phyloP scores from a whole-genome alignment of 2,797 vertebrate genomes.

The Sebastes paucispinis region DNA sequence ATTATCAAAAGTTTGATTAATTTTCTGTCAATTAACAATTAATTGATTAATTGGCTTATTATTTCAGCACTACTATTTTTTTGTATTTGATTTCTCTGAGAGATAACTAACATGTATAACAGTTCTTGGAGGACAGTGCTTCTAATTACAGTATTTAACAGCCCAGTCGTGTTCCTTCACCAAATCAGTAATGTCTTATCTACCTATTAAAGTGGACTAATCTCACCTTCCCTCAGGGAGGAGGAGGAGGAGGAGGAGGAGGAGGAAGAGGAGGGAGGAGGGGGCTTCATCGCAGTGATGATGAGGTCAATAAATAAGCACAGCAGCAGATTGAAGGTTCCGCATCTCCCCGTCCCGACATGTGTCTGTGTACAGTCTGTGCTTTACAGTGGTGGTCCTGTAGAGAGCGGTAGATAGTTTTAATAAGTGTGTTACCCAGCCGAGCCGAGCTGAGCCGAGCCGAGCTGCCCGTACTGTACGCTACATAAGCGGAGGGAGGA shows the following conservation, averaged over 20 bases:
- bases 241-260: neutral
- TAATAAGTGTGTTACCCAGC: constrained; percentile 51
- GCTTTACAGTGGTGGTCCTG: constrained; percentile 78
- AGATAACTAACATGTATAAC: too few relatives aligned
- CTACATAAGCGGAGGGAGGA: constrained; percentile 82
- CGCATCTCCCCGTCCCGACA: neutral
- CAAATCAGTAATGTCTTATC: neutral
- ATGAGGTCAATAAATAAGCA: constrained; percentile 60
- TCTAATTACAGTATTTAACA: neutral
- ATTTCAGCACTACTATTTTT: too few relatives aligned
- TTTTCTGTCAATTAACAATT: too few relatives aligned
- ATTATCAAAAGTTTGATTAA: neutral
- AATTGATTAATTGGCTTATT: too few relatives aligned
- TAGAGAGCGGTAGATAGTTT: constrained; percentile 85
- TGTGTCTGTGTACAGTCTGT: constrained; percentile 33
- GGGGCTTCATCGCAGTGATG: neutral
- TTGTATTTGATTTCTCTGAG: too few relatives aligned
- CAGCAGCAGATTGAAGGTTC: constrained; percentile 18
- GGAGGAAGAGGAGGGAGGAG: neutral
- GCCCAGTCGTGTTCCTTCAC: neutral
- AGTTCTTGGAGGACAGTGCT: neutral
- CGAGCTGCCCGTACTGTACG: constrained; percentile 62
- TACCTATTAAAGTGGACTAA: constrained; percentile 12
- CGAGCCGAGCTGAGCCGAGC: constrained; percentile 13
- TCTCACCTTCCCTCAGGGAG: neutral